Percentiles rank a stretch among this genome's conserved stretches.
Evolutionary conservation across 2,113 vertebrate genomes (phyloP).

Genomic region (Gavialis gangeticus): DNA sequence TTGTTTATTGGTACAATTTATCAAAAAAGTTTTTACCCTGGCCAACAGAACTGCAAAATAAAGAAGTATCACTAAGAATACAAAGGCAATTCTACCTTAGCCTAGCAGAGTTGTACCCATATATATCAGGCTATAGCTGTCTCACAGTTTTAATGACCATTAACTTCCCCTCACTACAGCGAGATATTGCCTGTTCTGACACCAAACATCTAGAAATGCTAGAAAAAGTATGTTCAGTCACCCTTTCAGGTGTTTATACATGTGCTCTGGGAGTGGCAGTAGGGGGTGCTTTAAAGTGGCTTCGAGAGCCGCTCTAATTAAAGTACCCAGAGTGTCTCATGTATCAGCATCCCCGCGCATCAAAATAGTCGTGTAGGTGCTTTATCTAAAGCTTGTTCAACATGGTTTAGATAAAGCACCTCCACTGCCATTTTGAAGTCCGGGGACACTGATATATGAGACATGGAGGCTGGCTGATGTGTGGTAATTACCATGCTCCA

Average conservation of each 20-base stretch:
- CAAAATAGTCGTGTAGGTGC: no score
- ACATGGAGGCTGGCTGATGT: no score
- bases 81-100: constrained; percentile 25
- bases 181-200: neutral
- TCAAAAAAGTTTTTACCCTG: neutral
- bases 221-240: neutral
- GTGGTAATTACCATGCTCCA: no score
- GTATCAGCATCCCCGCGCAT: no score
- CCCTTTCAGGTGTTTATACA: neutral
- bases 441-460: no score
- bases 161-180: neutral
- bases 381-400: no score
- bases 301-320: no score
- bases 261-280: no score
- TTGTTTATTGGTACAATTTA: constrained; percentile 12
- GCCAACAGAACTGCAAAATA: neutral
- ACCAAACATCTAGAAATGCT: neutral
- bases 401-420: no score
- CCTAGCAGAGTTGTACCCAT: constrained; percentile 23
- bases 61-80: neutral
- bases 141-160: neutral
- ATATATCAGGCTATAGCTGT: constrained; percentile 48
- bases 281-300: no score
- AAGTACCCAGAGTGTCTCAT: no score
- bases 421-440: no score